Base-by-base conservation (phyloP, 2,113 vertebrate genomes). In the Coptodon rendalli region DNA sequence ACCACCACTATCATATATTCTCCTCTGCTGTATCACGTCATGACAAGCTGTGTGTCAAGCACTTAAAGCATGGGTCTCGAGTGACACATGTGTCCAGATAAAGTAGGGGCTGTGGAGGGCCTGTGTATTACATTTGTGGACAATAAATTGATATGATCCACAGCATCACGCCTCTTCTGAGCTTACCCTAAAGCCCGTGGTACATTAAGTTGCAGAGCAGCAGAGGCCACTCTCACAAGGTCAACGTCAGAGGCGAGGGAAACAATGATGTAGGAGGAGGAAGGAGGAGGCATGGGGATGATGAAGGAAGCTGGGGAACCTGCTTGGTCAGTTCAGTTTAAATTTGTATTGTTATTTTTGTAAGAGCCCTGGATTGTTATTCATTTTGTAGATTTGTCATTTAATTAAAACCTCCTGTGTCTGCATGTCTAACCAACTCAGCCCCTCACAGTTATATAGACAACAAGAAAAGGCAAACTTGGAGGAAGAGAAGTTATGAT, bases 161-260 rank as follows among this genome's bases (percentile, higher is more conserved):
- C 19, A 81, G 45, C 34, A 68, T 40, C 12, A 9, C 59, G 14
- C 22, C 78, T 91, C 84, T 76, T 92, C 59, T 19, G 40, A 84
- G 83, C 88, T 81, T 82, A 54, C 73, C 63, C 90, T 50, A 53
- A 92, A 81, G 82, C 89, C 81, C 2, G 4, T 6, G 56, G 40
- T 71, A 80, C 89, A 95, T 94, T 94, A 83, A 89, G 92, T 92
- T 91, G 80, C 92, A 84, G 71, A 43, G 87, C 66, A 61, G 80
- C 43, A 63, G 84, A 4, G 81, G 84, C 43, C 66, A 66, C 52
- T 76, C 53, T 82, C 38, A 56, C 90, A 94, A 95, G 94, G 95
- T 94, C 90, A 56, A 11, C 81, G 86, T 92, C 83, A 86, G 61
- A 81, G 66, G 88, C 56, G 31, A 66, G 66, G 82, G 81, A 17